phyloP scores from a whole-genome alignment of 1,140 invertebrate genomes.

The Aphelenchoides fujianensis region DNA sequence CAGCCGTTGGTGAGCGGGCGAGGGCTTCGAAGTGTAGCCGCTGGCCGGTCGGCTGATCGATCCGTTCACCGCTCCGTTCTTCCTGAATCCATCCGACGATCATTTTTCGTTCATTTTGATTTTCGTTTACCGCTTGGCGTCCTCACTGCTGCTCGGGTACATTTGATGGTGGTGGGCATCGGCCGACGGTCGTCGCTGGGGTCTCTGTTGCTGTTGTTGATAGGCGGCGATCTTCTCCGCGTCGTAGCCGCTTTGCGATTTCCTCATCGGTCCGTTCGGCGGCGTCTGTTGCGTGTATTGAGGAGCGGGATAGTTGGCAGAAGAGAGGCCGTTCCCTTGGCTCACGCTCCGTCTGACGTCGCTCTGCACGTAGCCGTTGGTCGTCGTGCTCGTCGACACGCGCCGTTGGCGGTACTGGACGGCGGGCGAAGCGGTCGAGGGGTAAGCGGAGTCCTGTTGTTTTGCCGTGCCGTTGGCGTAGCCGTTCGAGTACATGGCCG shows the following conservation, averaged over 20 bases:
- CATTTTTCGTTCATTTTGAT: neutral
- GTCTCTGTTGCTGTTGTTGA: no score
- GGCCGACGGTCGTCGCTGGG: neutral
- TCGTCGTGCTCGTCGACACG: neutral
- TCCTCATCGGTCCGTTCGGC: conserved; percentile 7
- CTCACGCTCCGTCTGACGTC: conserved; percentile 6
- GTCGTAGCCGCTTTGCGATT: conserved; percentile 4
- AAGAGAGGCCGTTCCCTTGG: conserved; percentile 2
- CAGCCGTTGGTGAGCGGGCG: neutral
- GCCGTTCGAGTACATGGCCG: neutral
- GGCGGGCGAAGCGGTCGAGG: neutral
- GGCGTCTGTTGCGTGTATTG: neutral
- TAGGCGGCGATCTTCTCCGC: neutral
- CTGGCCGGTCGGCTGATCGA: neutral
- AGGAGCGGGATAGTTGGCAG: neutral
- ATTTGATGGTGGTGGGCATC: neutral
- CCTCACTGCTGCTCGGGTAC: neutral
- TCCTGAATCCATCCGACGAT: neutral
- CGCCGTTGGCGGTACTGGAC: conserved; percentile 7
- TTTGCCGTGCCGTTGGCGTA: conserved; percentile 1
- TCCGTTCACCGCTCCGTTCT: neutral
- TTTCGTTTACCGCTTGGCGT: neutral
- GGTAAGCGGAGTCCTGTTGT: neutral
- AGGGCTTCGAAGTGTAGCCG: neutral
- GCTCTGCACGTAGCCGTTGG: neutral